phyloP scores from a whole-genome alignment of 2,888 invertebrate genomes.

The Netelia fuscicornis region DNA sequence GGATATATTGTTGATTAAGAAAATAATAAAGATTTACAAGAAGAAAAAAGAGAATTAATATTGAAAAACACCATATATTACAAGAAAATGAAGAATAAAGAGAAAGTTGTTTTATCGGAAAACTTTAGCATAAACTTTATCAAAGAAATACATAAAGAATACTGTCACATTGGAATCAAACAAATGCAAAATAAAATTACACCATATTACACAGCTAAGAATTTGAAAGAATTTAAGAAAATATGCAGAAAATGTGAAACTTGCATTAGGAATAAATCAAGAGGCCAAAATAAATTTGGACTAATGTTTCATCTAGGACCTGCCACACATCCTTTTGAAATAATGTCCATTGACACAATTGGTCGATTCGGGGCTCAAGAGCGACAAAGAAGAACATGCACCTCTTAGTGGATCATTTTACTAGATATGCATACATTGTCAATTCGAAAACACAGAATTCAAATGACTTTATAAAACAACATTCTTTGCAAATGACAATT shows the following conservation, averaged over 20 bases:
- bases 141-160: too few relatives aligned
- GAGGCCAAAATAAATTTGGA: slow-evolving; percentile 47
- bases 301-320: slow-evolving; percentile 55
- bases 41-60: too few relatives aligned
- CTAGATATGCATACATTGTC: slow-evolving; percentile 86
- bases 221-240: slow-evolving; percentile 54
- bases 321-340: slow-evolving; percentile 46
- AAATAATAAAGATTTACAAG: too few relatives aligned
- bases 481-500: too few relatives aligned
- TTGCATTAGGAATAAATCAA: slow-evolving; percentile 52
- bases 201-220: slow-evolving; percentile 38
- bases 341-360: slow-evolving; percentile 52
- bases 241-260: slow-evolving; percentile 43
- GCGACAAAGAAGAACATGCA: not conserved
- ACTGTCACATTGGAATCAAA: not conserved
- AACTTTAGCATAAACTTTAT: too few relatives aligned
- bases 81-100: too few relatives aligned
- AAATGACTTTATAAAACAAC: too few relatives aligned
- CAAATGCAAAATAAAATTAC: not conserved
- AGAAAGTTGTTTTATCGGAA: too few relatives aligned
- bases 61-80: not conserved
- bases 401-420: slow-evolving; percentile 13
- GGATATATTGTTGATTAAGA: too few relatives aligned
- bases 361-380: slow-evolving; percentile 14
- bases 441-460: slow-evolving; percentile 91